phyloP scores from a whole-genome alignment of 2,888 invertebrate genomes.

The Melanostoma scalare region DNA sequence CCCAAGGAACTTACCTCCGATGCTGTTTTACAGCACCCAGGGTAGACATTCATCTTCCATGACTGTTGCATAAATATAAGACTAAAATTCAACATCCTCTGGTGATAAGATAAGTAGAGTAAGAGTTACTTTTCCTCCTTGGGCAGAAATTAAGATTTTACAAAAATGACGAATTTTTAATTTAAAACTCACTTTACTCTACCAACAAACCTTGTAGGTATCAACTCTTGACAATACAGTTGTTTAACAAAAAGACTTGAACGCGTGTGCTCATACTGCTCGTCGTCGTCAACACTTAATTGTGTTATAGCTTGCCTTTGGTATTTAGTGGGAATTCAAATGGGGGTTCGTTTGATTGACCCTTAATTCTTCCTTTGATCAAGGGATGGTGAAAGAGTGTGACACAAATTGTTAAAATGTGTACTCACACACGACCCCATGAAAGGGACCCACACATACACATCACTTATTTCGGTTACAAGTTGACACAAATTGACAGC shows the following conservation, averaged over 20 bases:
- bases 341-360: slow-evolving; percentile 62
- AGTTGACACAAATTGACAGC: slow-evolving; percentile 71
- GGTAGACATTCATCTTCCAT: slow-evolving; percentile 65
- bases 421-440: slow-evolving; percentile 57
- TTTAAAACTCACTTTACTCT: slow-evolving; percentile 53
- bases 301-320: slow-evolving; percentile 34
- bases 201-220: slow-evolving; percentile 14
- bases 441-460: slow-evolving; percentile 48
- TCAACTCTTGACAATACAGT: slow-evolving; percentile 9
- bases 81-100: slow-evolving; percentile 38
- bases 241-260: slow-evolving; percentile 10
- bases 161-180: slow-evolving; percentile 67
- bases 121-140: slow-evolving; percentile 47
- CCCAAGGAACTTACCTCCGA: slow-evolving; percentile 58
- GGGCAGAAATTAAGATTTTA: slow-evolving; percentile 41
- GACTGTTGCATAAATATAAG: slow-evolving; percentile 38
- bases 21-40: slow-evolving; percentile 66
- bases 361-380: slow-evolving; percentile 45
- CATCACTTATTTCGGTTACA: slow-evolving; percentile 55
- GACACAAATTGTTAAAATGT: slow-evolving; percentile 53
- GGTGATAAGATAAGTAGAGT: slow-evolving; percentile 64
- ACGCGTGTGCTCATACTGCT: background rate
- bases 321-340: slow-evolving; percentile 33
- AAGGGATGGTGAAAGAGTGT: slow-evolving; percentile 20
- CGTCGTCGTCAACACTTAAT: slow-evolving; percentile 38